Evolutionary conservation across 2,888 invertebrate species (phyloP).

Genomic region (Noctuana brunneofusca): DNA sequence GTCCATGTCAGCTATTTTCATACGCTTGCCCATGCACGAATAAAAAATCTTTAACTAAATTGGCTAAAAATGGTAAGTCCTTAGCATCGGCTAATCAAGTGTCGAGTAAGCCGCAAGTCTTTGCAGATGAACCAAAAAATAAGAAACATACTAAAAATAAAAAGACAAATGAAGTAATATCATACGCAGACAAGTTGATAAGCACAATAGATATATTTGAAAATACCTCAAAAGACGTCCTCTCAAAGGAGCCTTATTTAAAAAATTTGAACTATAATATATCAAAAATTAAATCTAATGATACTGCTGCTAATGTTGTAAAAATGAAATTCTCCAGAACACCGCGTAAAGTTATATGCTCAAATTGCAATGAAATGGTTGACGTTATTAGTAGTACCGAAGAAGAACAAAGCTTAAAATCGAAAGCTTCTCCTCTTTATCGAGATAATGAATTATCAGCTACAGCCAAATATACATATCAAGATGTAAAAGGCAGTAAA

Average conservation of each 20-base stretch:
- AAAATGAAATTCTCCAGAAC: constrained; percentile 20
- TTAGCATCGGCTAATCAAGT: constrained; percentile 40
- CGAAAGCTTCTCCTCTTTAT: constrained; percentile 44
- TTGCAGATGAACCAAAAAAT: constrained; percentile 39
- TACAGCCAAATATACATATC: constrained; percentile 44
- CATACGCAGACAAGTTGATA: constrained; percentile 51
- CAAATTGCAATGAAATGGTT: constrained; percentile 65
- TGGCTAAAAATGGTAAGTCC: constrained; percentile 41
- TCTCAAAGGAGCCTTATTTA: neutral
- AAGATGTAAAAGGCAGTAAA: constrained; percentile 39
- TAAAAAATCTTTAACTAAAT: constrained; percentile 41
- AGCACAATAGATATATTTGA: constrained; percentile 44
- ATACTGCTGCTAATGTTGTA: neutral
- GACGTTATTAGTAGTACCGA: constrained; percentile 58
- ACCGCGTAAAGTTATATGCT: constrained; percentile 57
- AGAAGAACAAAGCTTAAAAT: constrained; percentile 54
- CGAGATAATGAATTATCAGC: constrained; percentile 44
- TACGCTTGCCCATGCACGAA: constrained; percentile 64
- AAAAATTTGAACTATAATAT: neutral
- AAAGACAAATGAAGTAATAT: constrained; percentile 42
- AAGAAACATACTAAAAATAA: constrained; percentile 40
- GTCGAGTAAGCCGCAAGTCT: constrained; percentile 43
- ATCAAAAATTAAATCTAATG: constrained; percentile 15
- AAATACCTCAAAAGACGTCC: constrained; percentile 13
- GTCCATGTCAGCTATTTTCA: constrained; percentile 69